Base-by-base conservation (phyloP, 2,888 invertebrate genomes). In the Parascotia fuliginaria region DNA sequence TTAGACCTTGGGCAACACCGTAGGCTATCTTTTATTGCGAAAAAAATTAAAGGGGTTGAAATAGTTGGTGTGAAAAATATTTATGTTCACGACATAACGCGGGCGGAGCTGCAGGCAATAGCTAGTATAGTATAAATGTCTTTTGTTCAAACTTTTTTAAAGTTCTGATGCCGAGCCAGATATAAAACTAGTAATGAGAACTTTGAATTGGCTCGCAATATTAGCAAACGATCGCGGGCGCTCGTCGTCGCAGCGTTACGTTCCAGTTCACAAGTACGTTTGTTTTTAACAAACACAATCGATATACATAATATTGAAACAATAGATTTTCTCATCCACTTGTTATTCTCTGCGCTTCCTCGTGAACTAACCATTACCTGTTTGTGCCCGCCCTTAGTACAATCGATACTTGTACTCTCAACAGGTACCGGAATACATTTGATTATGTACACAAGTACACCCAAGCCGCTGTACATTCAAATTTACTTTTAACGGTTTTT, bases 321-420 rank as follows among this genome's bases (percentile, higher is more conserved):
- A 42, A 41, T 41, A 41, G 22, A 41, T 40, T 36, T 13, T 41
- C 34, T 9, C 19, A 27, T 28, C 38, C 24, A 47, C 34, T 47
- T 47, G 42, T 48, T 37, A 48, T 48, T 42, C 37, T 11, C 15
- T 15, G 27, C 16, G 2, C 32, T 34, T 42, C 24, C 15, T 37
- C 31, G 31, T 16, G 36, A 37, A 36, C 47, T 32, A 42, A 14
- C 42, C 33, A 42, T 42, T 48, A 48, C 42, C 37, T 48, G 42
- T 48, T 42, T 42, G 47, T 32, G 6, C 47, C 38, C 37, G 27
- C 41, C 34, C 33, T 32, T 19, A 13, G 28, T 37, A 19, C 48
- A 50, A 57, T 57, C 61, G 60, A 64, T 64, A 39, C 49, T 38
- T 28, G 46, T 13, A n/a, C n/a, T 15, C 16, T 22, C 14, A 6